phyloP scores from a whole-genome alignment of 2,888 invertebrate genomes.

The Drosophila lacicola region DNA sequence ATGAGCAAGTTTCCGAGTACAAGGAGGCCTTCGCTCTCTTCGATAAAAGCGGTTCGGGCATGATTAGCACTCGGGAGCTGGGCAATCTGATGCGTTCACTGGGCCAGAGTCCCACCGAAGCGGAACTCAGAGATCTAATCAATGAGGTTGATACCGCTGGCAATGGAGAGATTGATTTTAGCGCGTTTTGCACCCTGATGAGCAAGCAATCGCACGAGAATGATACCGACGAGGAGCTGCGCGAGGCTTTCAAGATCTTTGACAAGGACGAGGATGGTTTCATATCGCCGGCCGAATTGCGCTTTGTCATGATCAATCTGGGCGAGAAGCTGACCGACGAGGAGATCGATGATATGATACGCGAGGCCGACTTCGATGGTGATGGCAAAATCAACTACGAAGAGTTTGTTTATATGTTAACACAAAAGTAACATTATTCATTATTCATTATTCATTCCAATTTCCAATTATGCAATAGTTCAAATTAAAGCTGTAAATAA shows the following conservation, averaged over 20 bases:
- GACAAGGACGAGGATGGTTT: conserved; percentile 99
- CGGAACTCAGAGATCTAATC: conserved; percentile 99
- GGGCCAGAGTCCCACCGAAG: conserved; percentile 99
- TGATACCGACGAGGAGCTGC: conserved; percentile 98
- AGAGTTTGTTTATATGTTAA: conserved; percentile 98
- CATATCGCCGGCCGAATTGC: conserved; percentile 97
- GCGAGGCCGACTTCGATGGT: conserved; percentile 98
- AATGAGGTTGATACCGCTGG: conserved; percentile 94
- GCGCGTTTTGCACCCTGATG: conserved; percentile 99
- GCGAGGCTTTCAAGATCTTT: conserved; percentile 87
- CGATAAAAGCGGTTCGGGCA: conserved; percentile 99
- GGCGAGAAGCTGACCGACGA: conserved; percentile 99
- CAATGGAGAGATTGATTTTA: conserved; percentile 97
- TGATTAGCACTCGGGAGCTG: conserved; percentile 99
- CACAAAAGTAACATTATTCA: conserved; percentile 92
- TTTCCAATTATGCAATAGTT: conserved; percentile 7
- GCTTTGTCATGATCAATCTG: conserved; percentile 99
- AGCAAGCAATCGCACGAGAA: conserved; percentile 99
- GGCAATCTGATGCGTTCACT: conserved; percentile 99
- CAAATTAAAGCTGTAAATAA: conserved; percentile 42
- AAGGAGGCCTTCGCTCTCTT: conserved; percentile 99
- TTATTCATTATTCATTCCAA: background rate
- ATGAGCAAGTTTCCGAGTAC: conserved; percentile 99
- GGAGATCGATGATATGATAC: conserved; percentile 99
- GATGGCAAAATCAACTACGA: conserved; percentile 93